Conservation (phyloP, 2,113 vertebrate genomes). For the Amazona vittata region DNA sequence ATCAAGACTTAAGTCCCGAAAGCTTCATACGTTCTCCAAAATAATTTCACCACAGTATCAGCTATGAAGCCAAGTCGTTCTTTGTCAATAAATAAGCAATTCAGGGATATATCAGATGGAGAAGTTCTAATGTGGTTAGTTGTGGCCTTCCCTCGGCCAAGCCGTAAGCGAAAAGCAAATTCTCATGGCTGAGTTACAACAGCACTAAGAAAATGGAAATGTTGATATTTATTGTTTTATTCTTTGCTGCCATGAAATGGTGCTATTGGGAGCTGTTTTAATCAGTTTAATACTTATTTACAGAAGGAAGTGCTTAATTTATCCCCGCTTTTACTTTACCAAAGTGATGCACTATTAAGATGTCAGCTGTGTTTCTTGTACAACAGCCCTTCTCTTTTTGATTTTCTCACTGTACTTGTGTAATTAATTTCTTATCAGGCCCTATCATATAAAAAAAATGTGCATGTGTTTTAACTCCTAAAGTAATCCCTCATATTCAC, state of each 20-base stretch:
- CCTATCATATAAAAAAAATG: not conserved
- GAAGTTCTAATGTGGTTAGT: not conserved
- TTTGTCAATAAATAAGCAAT: not conserved
- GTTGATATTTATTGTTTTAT: constrained; percentile 11
- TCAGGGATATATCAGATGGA: not conserved
- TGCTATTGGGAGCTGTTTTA: constrained; percentile 18
- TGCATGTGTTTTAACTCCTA: not conserved
- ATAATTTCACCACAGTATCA: not conserved
- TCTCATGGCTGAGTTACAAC: not conserved
- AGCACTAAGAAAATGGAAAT: constrained; percentile 2
- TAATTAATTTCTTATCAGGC: not conserved
- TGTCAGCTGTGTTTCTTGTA: not conserved
- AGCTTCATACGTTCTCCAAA: not conserved
- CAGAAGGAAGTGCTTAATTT: not conserved
- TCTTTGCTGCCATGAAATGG: constrained; percentile 10
- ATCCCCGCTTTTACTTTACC: not conserved
- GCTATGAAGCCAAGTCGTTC: not conserved
- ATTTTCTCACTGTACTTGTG: not conserved
- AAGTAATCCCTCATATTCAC: not conserved
- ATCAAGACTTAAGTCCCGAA: not conserved
- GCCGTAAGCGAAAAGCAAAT: not conserved
- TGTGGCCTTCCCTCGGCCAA: not conserved
- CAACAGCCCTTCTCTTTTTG: not conserved
- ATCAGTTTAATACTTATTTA: constrained; percentile 26
- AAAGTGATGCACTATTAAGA: not conserved